These are phyloP conservation scores for Mythimna ferrago DNA, from an alignment of 2,888 invertebrate species.

Conservation along the genomic window DNA sequence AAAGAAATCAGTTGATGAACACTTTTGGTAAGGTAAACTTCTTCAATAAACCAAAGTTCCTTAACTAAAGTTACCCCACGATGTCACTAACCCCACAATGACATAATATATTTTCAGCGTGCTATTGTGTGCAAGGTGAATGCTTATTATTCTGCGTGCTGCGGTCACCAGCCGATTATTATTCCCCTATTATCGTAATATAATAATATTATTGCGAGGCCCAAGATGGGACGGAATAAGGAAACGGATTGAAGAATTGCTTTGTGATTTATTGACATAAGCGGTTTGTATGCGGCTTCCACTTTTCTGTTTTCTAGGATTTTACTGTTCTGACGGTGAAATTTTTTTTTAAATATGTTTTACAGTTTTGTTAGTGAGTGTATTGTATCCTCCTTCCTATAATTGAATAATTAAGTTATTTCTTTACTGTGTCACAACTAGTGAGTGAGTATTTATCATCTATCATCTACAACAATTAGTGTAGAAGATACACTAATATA, in stretches of 20 bases:
- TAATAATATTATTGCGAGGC: conserved; percentile 76
- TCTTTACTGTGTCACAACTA: background rate
- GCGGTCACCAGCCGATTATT: conserved; percentile 81
- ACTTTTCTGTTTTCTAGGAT: conserved; percentile 47
- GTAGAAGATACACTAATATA: too few species aligned
- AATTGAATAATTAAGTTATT: background rate
- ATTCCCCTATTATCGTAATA: conserved; percentile 77
- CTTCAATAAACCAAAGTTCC: background rate
- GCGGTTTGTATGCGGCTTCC: conserved; percentile 68
- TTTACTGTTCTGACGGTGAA: background rate
- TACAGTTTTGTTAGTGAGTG: background rate
- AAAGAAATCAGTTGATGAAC: background rate
- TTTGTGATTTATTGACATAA: conserved; percentile 77
- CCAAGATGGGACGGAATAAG: conserved; percentile 79
- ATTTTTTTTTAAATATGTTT: background rate
- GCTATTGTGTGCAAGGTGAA: conserved; percentile 80
- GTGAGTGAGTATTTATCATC: background rate
- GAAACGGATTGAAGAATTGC: conserved; percentile 75
- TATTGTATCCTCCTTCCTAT: background rate
- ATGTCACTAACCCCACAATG: conserved; percentile 68
- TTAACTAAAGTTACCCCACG: conserved; percentile 54
- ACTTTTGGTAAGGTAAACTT: background rate
- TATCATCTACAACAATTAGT: too few species aligned
- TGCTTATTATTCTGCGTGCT: conserved; percentile 75
- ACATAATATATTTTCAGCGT: conserved; percentile 79